Percentiles rank a stretch among this genome's conserved stretches.
These are phyloP conservation scores for Halocynthia roretzi DNA, from an alignment of 23 tunicate genomes.

Conservation along the genomic window DNA sequence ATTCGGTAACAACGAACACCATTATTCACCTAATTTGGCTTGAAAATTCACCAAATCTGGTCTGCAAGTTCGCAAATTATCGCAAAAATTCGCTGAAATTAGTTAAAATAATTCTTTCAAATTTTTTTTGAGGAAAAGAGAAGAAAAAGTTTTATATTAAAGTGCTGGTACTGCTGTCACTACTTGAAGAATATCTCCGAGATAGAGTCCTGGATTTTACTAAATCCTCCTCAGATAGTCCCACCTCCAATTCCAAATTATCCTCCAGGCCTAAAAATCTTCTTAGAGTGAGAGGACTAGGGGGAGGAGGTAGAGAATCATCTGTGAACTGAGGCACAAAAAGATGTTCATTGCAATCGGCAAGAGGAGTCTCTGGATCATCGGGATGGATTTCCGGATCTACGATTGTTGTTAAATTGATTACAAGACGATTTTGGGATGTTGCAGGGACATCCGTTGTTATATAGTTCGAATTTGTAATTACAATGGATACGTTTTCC, in stretches of 20 bases:
- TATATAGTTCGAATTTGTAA: too few relatives aligned
- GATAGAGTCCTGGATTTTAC: neutral
- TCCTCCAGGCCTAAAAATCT: neutral
- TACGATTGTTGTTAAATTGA: too few relatives aligned
- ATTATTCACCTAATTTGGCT: too few relatives aligned
- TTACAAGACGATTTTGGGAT: too few relatives aligned
- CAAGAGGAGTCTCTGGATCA: constrained; percentile 20
- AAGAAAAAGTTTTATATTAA: neutral
- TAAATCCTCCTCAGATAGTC: constrained; percentile 15
- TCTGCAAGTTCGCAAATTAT: too few relatives aligned
- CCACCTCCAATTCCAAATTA: neutral
- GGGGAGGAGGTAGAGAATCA: constrained; percentile 59
- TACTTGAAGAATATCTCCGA: constrained; percentile 11
- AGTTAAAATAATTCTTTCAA: too few relatives aligned
- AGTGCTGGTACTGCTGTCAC: constrained; percentile 20
- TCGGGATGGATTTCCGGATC: neutral
- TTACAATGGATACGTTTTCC: too few relatives aligned
- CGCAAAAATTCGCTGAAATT: too few relatives aligned
- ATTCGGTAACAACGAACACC: too few relatives aligned
- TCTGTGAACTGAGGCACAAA: neutral
- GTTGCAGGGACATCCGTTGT: too few relatives aligned
- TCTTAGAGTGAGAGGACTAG: constrained; percentile 28
- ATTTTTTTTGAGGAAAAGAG: too few relatives aligned
- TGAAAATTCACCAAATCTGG: too few relatives aligned
- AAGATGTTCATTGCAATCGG: neutral